Conservation (phyloP, 2,888 invertebrate species). For the Leptopilina drosophilae region DNA sequence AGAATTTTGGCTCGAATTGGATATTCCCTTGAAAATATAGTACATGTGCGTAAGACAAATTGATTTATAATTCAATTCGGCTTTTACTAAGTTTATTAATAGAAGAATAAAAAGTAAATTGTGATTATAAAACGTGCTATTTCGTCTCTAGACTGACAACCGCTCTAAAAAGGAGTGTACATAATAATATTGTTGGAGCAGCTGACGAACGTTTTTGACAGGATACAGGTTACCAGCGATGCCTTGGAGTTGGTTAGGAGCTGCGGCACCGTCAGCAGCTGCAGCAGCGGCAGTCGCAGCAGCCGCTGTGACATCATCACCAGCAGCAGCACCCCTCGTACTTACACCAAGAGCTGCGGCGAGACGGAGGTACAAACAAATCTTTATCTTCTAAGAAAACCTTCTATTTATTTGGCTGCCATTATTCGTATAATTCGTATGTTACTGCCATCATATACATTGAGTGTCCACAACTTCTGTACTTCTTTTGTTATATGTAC, state of each 20-base stretch:
- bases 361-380: conserved; percentile 83
- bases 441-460: background rate
- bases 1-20: no score
- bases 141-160: conserved; percentile 50
- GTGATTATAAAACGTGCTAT: conserved; percentile 21
- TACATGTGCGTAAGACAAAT: background rate
- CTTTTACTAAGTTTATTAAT: background rate
- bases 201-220: conserved; percentile 71
- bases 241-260: conserved; percentile 87
- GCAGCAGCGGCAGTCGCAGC: conserved; percentile 82
- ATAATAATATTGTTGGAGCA: conserved; percentile 41
- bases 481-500: conserved; percentile 9
- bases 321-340: conserved; percentile 83
- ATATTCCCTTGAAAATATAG: background rate
- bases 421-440: background rate
- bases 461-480: background rate
- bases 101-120: conserved; percentile 15
- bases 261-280: conserved; percentile 78
- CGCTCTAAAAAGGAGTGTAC: conserved; percentile 42
- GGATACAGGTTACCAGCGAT: conserved; percentile 88
- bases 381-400: conserved; percentile 51
- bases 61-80: no score
- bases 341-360: conserved; percentile 85
- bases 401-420: conserved; percentile 50
- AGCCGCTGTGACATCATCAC: conserved; percentile 80